These are phyloP conservation scores for Thunnus thynnus DNA, from an alignment of 2,113 vertebrate genomes.

Conservation along the genomic window DNA sequence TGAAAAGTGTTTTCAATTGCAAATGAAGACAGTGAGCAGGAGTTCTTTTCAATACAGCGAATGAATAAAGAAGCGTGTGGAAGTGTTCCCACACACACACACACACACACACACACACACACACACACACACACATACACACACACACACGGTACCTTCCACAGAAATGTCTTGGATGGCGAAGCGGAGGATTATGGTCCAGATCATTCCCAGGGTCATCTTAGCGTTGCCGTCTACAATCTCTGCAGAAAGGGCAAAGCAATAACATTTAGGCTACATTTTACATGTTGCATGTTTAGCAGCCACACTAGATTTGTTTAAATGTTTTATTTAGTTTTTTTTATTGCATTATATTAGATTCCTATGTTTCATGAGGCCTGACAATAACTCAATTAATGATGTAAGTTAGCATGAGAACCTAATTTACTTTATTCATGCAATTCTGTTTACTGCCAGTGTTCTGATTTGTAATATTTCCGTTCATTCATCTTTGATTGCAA, in stretches of 20 bases:
- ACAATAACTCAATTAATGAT: no score
- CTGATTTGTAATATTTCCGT: no score
- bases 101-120: conserved; percentile 5
- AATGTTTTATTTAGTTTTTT: not conserved
- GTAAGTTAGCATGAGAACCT: no score
- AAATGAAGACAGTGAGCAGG: conserved; percentile 50
- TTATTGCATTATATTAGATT: not conserved
- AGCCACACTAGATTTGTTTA: no score
- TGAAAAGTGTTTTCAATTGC: conserved; percentile 57
- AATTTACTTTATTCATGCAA: no score
- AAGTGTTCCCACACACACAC: conserved; percentile 4
- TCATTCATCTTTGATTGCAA: no score
- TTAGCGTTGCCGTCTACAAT: conserved; percentile 98
- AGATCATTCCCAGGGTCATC: conserved; percentile 99
- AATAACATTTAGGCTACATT: conserved; percentile 1
- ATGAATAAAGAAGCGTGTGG: conserved; percentile 27
- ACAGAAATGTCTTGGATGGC: conserved; percentile 99
- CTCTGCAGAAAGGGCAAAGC: conserved; percentile 83
- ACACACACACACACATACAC: conserved; percentile 25
- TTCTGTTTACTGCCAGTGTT: no score
- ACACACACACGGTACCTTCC: conserved; percentile 86
- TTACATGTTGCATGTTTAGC: not conserved
- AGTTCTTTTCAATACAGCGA: conserved; percentile 25
- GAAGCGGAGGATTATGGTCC: conserved; percentile 99
- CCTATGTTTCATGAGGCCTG: not conserved